A percentile compares a stretch with the other conserved stretches of the same genome.
Conservation (phyloP, 2,888 invertebrate genomes). For the Netelia virgata region DNA sequence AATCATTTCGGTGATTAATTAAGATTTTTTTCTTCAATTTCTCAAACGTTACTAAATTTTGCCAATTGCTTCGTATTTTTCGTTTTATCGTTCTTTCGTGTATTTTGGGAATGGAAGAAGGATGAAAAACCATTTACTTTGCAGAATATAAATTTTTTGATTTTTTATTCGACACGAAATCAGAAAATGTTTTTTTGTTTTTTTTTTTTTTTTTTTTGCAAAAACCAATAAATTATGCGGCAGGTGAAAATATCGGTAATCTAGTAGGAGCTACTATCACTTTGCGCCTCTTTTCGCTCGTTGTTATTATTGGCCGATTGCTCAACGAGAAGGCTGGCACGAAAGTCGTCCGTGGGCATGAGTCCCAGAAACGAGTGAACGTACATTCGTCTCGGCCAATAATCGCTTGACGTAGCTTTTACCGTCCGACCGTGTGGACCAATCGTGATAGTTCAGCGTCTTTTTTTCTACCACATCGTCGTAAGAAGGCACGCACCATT, state of each 20-base stretch:
- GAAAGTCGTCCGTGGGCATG: constrained; percentile 56
- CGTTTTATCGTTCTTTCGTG: too few relatives aligned
- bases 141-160: too few relatives aligned
- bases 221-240: background rate
- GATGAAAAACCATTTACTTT: too few relatives aligned
- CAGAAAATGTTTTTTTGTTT: background rate
- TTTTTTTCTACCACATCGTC: background rate
- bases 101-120: too few relatives aligned
- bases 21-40: too few relatives aligned
- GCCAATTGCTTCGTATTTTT: too few relatives aligned
- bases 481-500: too few relatives aligned
- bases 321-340: constrained; percentile 67
- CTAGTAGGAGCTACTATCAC: constrained; percentile 41
- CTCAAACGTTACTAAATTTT: too few relatives aligned
- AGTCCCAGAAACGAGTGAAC: constrained; percentile 64
- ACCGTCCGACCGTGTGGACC: constrained; percentile 34
- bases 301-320: constrained; percentile 65
- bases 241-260: too few relatives aligned
- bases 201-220: background rate
- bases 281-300: constrained; percentile 54
- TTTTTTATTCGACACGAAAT: background rate
- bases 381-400: constrained; percentile 65
- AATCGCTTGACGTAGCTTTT: constrained; percentile 32
- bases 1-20: too few relatives aligned
- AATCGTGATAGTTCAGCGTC: constrained; percentile 41